Percentiles rank a stretch among this genome's conserved stretches.
Conservation (phyloP, 64 coral and sea anemone species). For the Stichodactyla mertensii region DNA sequence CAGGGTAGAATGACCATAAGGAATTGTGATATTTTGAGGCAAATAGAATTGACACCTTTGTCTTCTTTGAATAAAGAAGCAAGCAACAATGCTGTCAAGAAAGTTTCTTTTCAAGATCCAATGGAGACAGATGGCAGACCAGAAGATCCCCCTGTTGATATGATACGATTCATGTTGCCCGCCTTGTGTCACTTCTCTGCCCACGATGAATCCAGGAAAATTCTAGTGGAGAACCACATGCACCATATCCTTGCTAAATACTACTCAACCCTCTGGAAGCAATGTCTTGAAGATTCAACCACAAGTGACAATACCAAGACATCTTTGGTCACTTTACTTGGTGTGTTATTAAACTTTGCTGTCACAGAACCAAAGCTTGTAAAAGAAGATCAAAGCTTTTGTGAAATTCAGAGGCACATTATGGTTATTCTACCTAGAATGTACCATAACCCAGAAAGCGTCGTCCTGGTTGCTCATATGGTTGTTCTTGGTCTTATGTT, state of each 20-base stretch:
- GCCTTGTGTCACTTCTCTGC: conserved; percentile 89
- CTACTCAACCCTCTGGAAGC: conserved; percentile 57
- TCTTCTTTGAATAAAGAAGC: background rate
- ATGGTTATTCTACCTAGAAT: conserved; percentile 12
- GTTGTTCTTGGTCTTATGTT: conserved; percentile 75
- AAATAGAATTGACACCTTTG: background rate
- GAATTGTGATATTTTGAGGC: background rate
- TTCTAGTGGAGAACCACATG: conserved; percentile 59
- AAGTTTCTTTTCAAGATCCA: background rate
- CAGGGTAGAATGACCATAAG: too few relatives aligned
- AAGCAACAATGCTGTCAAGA: background rate
- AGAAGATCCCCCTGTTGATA: conserved; percentile 8
- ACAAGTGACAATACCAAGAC: conserved; percentile 11
- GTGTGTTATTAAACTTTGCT: conserved; percentile 81
- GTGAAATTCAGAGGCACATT: conserved; percentile 27
- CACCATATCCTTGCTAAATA: conserved; percentile 44
- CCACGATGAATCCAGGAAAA: conserved; percentile 64
- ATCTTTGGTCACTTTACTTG: conserved; percentile 51
- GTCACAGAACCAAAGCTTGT: conserved; percentile 69
- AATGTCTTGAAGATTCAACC: background rate
- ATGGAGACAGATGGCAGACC: background rate
- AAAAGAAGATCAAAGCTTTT: conserved; percentile 15
- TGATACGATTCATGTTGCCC: conserved; percentile 66
- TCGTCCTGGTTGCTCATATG: conserved; percentile 49
- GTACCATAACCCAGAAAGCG: background rate